These are phyloP conservation scores for Rosalia funebris DNA, from an alignment of 2,888 invertebrate genomes.

Conservation along the genomic window DNA sequence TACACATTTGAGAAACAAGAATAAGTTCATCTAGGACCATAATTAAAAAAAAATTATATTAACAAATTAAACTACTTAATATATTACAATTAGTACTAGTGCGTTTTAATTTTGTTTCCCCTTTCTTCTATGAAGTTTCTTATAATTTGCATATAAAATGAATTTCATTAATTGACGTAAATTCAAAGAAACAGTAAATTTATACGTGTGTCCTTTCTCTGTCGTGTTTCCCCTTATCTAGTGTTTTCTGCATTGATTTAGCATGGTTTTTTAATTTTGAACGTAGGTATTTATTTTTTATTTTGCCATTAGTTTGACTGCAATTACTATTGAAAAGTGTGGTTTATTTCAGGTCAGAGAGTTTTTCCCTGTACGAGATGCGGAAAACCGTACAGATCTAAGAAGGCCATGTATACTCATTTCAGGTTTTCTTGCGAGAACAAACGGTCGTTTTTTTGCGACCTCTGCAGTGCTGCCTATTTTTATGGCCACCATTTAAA, in stretches of 20 bases:
- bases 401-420: slow-evolving; percentile 52
- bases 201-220: too few species aligned
- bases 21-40: too few species aligned
- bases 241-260: slow-evolving; percentile 9
- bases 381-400: slow-evolving; percentile 51
- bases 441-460: slow-evolving; percentile 50
- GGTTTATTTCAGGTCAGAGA: slow-evolving; percentile 25
- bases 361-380: slow-evolving; percentile 47
- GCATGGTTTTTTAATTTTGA: slow-evolving; percentile 9
- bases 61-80: too few species aligned
- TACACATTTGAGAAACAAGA: slow-evolving; percentile 15
- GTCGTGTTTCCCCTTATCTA: too few species aligned
- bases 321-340: not conserved
- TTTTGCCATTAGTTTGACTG: not conserved
- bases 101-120: too few species aligned
- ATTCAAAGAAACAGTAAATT: too few species aligned
- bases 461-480: slow-evolving; percentile 50
- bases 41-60: too few species aligned
- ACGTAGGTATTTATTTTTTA: slow-evolving; percentile 14
- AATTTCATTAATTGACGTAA: too few species aligned
- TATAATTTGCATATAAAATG: too few species aligned
- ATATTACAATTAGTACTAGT: too few species aligned
- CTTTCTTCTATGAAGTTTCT: too few species aligned
- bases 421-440: slow-evolving; percentile 51
- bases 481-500: slow-evolving; percentile 54